Conservation (phyloP, 2,113 vertebrate species). For the Lagopus leucura region DNA sequence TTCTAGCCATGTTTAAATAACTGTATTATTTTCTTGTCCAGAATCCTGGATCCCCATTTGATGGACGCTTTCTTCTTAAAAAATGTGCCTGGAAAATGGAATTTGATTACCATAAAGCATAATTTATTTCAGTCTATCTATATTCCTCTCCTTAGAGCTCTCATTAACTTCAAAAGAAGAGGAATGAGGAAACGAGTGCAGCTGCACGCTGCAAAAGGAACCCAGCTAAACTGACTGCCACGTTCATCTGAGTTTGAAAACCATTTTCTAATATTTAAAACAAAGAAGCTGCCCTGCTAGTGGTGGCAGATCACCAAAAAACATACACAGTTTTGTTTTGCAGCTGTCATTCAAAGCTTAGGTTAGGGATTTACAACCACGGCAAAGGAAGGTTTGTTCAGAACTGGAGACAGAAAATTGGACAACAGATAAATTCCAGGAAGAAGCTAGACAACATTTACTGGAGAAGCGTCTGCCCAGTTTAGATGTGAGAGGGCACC, state of each 20-base stretch:
- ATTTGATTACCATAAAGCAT: conserved; percentile 16
- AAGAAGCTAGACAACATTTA: background rate
- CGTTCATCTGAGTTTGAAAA: background rate
- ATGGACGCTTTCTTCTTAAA: background rate
- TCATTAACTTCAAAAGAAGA: background rate
- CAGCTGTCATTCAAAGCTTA: background rate
- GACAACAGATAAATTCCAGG: background rate
- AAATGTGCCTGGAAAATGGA: conserved; percentile 10
- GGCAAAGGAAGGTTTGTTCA: background rate
- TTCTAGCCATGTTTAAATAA: background rate
- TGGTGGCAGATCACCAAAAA: background rate
- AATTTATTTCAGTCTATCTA: conserved; percentile 27
- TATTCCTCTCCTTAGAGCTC: background rate
- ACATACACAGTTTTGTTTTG: background rate
- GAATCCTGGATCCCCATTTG: conserved; percentile 14
- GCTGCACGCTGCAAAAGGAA: background rate
- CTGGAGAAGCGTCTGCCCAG: background rate
- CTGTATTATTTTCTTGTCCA: conserved; percentile 18
- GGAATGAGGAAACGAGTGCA: background rate
- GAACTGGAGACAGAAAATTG: background rate
- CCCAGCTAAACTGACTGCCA: background rate
- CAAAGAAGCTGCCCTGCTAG: background rate
- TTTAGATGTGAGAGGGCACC: conserved; percentile 43
- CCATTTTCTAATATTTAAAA: background rate
- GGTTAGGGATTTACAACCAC: background rate